These are phyloP conservation scores for Tenrec ecaudatus DNA, from an alignment of 2,113 vertebrate genomes.

Conservation along the genomic window DNA sequence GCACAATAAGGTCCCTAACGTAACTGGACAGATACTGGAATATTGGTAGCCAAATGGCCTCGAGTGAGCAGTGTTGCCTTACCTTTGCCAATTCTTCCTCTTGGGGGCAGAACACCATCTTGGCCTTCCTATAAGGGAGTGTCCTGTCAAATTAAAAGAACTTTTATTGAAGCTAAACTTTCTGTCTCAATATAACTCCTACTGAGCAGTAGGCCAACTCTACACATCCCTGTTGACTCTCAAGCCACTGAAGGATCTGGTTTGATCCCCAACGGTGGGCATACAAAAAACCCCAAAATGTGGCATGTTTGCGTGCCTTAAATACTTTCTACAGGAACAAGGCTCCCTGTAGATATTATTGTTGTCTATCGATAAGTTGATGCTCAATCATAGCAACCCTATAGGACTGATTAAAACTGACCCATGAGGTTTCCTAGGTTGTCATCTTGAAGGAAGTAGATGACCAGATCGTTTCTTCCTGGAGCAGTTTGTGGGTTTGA, in stretches of 20 bases:
- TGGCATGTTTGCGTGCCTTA: not conserved
- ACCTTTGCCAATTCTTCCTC: not conserved
- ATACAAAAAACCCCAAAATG: not conserved
- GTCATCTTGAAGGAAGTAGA: not conserved
- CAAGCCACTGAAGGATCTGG: not conserved
- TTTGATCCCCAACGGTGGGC: no score
- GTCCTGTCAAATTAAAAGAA: constrained; percentile 11
- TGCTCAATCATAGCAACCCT: not conserved
- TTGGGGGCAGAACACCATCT: not conserved
- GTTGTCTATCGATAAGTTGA: not conserved
- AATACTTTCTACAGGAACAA: not conserved
- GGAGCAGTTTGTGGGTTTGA: not conserved
- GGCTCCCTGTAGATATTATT: no score
- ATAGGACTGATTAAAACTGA: not conserved
- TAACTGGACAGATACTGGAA: not conserved
- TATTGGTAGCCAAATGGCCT: not conserved
- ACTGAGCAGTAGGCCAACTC: not conserved
- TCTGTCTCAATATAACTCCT: not conserved
- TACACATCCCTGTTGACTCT: not conserved
- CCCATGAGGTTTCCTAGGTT: not conserved
- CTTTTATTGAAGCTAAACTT: constrained; percentile 35
- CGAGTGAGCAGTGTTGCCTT: not conserved
- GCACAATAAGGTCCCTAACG: no score
- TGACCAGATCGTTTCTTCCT: not conserved
- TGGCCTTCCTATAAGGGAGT: not conserved